Evolutionary conservation across 2,113 vertebrate genomes (phyloP).

Genomic region (Centropus bengalensis): DNA sequence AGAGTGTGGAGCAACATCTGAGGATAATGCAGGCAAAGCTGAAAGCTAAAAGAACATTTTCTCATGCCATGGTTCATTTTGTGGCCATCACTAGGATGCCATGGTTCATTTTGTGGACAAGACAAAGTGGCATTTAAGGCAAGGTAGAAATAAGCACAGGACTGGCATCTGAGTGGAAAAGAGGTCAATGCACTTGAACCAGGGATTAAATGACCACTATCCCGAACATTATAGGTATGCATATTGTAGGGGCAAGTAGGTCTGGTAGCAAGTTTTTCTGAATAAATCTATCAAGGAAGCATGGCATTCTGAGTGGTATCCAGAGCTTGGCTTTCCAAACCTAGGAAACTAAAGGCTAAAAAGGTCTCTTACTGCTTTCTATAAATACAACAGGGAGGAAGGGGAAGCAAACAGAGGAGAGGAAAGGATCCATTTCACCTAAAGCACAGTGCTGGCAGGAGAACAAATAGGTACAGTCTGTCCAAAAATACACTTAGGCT

Average conservation of each 20-base stretch:
- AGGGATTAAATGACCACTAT: neutral
- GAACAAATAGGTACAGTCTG: constrained; percentile 27
- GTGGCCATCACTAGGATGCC: neutral
- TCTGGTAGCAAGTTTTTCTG: neutral
- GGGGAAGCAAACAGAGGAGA: constrained; percentile 1
- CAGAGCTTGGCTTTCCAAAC: neutral
- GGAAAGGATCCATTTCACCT: constrained; percentile 41
- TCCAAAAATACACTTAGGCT: constrained; percentile 23
- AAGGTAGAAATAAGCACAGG: neutral
- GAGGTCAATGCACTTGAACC: neutral
- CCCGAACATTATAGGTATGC: neutral
- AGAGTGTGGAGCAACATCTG: neutral
- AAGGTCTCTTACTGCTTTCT: neutral
- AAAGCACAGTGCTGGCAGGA: neutral
- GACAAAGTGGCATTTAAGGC: neutral
- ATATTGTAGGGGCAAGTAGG: neutral
- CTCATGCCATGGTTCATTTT: neutral
- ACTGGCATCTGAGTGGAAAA: neutral
- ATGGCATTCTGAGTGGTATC: neutral
- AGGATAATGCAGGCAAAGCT: neutral
- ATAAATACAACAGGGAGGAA: constrained; percentile 26
- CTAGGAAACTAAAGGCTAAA: neutral
- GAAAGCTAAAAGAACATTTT: neutral
- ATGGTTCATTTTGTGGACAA: neutral
- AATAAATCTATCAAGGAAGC: neutral